Percentiles rank a stretch among this genome's conserved stretches.
Conservation (phyloP, 2,113 vertebrate species). For the Thalassarche chlororhynchos region DNA sequence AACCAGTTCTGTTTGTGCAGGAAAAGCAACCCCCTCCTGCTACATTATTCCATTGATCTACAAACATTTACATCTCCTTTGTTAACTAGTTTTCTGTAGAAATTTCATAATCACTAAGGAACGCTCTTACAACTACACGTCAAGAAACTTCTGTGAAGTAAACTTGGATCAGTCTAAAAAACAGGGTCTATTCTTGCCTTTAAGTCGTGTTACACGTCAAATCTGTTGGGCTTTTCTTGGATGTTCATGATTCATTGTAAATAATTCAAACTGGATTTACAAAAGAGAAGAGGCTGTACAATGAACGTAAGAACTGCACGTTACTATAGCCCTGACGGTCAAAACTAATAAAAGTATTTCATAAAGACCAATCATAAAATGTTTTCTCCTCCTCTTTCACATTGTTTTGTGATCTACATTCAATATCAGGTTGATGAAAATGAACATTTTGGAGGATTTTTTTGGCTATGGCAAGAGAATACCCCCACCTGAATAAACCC, state of each 20-base stretch:
- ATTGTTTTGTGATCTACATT: not conserved
- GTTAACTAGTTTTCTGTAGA: slow-evolving; percentile 76
- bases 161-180: slow-evolving; percentile 49
- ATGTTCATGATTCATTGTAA: slow-evolving; percentile 54
- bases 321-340: slow-evolving; percentile 9
- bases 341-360: not conserved
- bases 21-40: slow-evolving; percentile 76
- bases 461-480: not conserved
- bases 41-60: slow-evolving; percentile 79
- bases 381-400: not conserved
- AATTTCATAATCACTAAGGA: slow-evolving; percentile 73
- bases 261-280: slow-evolving; percentile 68
- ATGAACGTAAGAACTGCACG: not conserved
- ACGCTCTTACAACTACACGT: slow-evolving; percentile 49
- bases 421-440: not conserved
- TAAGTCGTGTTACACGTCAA: slow-evolving; percentile 14
- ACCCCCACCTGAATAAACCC: not conserved
- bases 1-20: slow-evolving; percentile 62
- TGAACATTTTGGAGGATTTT: not conserved
- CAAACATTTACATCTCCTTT: slow-evolving; percentile 84
- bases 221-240: slow-evolving; percentile 58
- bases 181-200: slow-evolving; percentile 8
- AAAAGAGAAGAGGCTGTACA: slow-evolving; percentile 49
- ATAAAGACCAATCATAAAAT: not conserved
- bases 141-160: slow-evolving; percentile 46